Evolutionary conservation across 2,113 vertebrate species (phyloP).

Genomic region (Tiliqua scincoides): DNA sequence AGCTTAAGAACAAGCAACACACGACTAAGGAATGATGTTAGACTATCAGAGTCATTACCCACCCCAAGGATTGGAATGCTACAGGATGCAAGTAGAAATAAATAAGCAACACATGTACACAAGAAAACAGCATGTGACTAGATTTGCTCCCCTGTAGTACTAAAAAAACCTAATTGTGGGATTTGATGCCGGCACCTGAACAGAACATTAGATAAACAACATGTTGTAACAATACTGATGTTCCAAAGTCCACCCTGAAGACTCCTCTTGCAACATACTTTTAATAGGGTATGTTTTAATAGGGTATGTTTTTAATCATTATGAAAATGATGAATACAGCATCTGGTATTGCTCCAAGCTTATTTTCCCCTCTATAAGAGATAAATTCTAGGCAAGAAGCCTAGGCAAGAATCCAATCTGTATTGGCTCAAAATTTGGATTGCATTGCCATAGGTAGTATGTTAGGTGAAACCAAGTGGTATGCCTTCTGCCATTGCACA

Average conservation of each 20-base stretch:
- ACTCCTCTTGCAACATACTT: not conserved
- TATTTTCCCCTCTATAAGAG: not conserved
- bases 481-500: not conserved
- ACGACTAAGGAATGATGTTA: not conserved
- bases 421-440: not conserved
- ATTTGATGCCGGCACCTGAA: not conserved
- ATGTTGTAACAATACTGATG: not conserved
- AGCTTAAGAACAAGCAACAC: not conserved
- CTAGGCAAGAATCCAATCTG: not conserved
- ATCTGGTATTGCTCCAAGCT: not conserved
- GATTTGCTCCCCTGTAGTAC: not conserved
- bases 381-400: not conserved
- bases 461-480: not conserved
- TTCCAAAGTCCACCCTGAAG: not conserved
- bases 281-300: not conserved
- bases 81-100: not conserved
- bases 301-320: not conserved
- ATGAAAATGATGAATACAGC: not conserved
- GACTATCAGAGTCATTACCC: not conserved
- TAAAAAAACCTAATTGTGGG: not conserved
- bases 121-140: not conserved
- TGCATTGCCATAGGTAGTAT: not conserved
- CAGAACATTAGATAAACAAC: not conserved
- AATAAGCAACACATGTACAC: not conserved
- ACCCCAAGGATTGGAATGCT: slow-evolving; percentile 6